Evolutionary conservation across 2,113 vertebrate genomes (phyloP).

Genomic region (Montifringilla adamsi): DNA sequence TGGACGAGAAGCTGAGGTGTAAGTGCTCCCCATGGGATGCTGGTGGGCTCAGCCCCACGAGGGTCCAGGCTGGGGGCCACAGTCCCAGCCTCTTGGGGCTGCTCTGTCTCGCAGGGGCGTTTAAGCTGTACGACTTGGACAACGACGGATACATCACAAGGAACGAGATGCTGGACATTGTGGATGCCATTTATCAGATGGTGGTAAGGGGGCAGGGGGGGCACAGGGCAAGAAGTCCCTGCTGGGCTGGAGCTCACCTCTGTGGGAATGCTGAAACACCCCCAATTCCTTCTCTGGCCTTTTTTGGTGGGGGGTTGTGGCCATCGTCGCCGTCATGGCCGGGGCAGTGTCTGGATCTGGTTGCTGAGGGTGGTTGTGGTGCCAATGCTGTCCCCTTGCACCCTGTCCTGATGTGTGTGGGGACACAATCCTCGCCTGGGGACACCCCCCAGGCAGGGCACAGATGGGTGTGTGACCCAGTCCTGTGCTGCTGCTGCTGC

Average conservation of each 20-base stretch:
- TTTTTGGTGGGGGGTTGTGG: fast-evolving
- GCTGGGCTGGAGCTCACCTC: neutral
- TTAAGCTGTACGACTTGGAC: conserved; percentile 96
- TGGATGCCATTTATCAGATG: conserved; percentile 99
- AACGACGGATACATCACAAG: conserved; percentile 97
- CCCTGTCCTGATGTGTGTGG: neutral
- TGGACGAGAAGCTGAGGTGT: conserved; percentile 98
- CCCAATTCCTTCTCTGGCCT: neutral
- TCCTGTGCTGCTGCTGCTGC: neutral
- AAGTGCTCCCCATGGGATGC: conserved; percentile 33
- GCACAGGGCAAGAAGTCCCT: fast-evolving
- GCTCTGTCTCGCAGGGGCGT: conserved; percentile 84
- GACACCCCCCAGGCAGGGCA: neutral
- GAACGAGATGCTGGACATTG: conserved; percentile 97
- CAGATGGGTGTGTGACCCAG: fast-evolving
- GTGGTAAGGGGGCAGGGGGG: conserved; percentile 80
- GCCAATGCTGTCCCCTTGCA: fast-evolving
- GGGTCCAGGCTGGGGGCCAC: fast-evolving
- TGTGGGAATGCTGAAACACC: neutral
- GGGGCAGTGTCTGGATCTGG: neutral
- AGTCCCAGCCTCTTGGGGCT: neutral
- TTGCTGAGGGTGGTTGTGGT: neutral
- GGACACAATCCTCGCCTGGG: neutral
- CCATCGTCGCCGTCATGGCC: fast-evolving
- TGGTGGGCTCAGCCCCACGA: neutral